Percentiles rank a stretch among this genome's conserved stretches.
These are phyloP conservation scores for Ophion obscuratus DNA, from an alignment of 2,888 invertebrate genomes.

Conservation along the genomic window DNA sequence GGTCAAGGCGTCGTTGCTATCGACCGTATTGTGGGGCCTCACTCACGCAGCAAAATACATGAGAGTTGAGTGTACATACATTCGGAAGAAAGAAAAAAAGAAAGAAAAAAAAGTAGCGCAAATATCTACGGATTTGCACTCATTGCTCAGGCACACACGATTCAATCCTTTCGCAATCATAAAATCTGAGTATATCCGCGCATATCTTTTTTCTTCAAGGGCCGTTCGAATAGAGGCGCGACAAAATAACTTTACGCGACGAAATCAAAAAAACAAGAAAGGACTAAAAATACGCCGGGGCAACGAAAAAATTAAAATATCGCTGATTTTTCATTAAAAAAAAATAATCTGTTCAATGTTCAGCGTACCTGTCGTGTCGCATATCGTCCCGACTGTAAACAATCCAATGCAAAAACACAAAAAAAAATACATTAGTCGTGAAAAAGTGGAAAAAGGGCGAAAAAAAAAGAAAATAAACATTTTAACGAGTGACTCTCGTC, in stretches of 20 bases:
- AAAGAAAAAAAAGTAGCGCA: constrained; percentile 73
- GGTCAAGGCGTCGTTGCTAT: no score
- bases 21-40: no score
- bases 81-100: neutral
- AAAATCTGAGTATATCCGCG: constrained; percentile 71
- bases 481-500: neutral
- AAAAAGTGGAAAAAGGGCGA: constrained; percentile 19
- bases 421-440: constrained; percentile 78
- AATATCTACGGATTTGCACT: constrained; percentile 83
- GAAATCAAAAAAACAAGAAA: neutral
- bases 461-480: constrained; percentile 13
- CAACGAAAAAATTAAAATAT: constrained; percentile 12
- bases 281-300: neutral
- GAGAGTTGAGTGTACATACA: neutral
- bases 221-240: neutral
- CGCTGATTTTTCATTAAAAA: neutral
- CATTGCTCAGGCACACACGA: constrained; percentile 84
- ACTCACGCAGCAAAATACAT: no score
- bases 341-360: constrained; percentile 74
- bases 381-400: constrained; percentile 84
- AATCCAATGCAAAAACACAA: constrained; percentile 77
- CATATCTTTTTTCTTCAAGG: neutral
- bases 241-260: constrained; percentile 4
- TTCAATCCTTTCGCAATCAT: constrained; percentile 79
- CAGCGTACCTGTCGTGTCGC: constrained; percentile 84